Percentiles rank a stretch among this genome's conserved stretches.
Conservation (phyloP, 1,140 invertebrate species). For the Caenorhabditis briggsae region DNA sequence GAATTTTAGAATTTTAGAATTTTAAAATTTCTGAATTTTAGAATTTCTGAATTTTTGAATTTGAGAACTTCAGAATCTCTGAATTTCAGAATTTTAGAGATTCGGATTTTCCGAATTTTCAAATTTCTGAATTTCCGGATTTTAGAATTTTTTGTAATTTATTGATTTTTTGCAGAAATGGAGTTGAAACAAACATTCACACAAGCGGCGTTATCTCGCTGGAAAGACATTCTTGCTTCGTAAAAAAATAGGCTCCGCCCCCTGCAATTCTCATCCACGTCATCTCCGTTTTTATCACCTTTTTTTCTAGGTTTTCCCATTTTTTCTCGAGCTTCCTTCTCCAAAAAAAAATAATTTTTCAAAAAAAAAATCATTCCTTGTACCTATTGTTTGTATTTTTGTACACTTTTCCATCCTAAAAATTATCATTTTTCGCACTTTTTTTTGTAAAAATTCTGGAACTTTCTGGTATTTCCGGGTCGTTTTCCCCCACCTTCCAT, state of each 20-base stretch:
- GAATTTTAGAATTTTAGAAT: no score
- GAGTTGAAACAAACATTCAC: slow-evolving; percentile 1
- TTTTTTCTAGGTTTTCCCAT: slow-evolving; percentile 36
- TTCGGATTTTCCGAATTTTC: background rate
- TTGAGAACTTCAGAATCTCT: background rate
- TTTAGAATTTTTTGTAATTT: background rate
- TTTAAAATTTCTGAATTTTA: background rate
- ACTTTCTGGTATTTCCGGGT: no score
- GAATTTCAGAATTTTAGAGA: background rate
- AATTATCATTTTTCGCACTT: no score
- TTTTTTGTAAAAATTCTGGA: no score
- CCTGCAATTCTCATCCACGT: background rate
- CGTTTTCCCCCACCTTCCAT: no score
- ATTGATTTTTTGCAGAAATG: slow-evolving; percentile 25
- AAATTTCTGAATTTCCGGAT: background rate
- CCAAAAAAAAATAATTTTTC: background rate
- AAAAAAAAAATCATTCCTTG: slow-evolving; percentile 35
- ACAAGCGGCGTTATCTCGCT: slow-evolving; percentile 20
- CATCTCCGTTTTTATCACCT: background rate
- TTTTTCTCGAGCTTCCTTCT: slow-evolving; percentile 26
- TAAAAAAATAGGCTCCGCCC: background rate
- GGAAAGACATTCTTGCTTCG: slow-evolving; percentile 15
- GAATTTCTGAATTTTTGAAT: background rate
- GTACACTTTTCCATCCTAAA: background rate
- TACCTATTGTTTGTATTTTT: background rate